phyloP scores from a whole-genome alignment of 2,888 invertebrate genomes.

The Tetrapedia diversipes region DNA sequence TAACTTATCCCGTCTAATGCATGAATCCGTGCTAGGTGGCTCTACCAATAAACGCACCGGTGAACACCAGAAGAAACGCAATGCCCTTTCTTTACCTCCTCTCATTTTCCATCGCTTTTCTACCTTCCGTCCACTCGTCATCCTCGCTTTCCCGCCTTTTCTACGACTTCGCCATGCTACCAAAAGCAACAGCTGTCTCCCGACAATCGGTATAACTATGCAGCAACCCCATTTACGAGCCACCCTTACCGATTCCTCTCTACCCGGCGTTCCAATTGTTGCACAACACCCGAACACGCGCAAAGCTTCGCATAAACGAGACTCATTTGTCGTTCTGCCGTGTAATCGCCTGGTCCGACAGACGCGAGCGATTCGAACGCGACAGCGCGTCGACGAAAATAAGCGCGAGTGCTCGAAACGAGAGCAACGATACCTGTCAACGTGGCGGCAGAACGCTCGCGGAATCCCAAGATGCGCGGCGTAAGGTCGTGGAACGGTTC shows the following conservation, averaged over 20 bases:
- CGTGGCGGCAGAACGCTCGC: slow-evolving; percentile 12
- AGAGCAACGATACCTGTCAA: slow-evolving; percentile 23
- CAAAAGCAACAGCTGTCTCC: too few relatives aligned
- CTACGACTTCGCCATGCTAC: too few relatives aligned
- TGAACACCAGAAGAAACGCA: too few relatives aligned
- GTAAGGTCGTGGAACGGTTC: slow-evolving; percentile 12
- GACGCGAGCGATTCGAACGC: not conserved
- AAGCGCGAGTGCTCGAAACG: not conserved
- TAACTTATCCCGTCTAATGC: too few relatives aligned
- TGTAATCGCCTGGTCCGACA: slow-evolving; percentile 1
- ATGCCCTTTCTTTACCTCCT: too few relatives aligned
- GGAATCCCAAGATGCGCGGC: not conserved
- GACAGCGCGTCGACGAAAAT: slow-evolving; percentile 22
- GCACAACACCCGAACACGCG: not conserved
- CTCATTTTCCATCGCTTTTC: too few relatives aligned
- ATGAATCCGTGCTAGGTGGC: too few relatives aligned
- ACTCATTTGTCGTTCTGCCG: slow-evolving; percentile 11
- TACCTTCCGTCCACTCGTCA: too few relatives aligned
- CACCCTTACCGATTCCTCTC: not conserved
- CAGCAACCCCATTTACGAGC: too few relatives aligned
- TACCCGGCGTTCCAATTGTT: not conserved
- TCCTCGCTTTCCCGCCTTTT: too few relatives aligned
- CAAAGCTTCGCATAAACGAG: slow-evolving; percentile 1
- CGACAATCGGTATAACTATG: too few relatives aligned
- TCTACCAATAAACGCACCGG: too few relatives aligned